Percentiles rank a stretch among this genome's conserved stretches.
These are phyloP conservation scores for Crocidura indochinensis DNA, from an alignment of 2,797 vertebrate genomes.

Conservation along the genomic window DNA sequence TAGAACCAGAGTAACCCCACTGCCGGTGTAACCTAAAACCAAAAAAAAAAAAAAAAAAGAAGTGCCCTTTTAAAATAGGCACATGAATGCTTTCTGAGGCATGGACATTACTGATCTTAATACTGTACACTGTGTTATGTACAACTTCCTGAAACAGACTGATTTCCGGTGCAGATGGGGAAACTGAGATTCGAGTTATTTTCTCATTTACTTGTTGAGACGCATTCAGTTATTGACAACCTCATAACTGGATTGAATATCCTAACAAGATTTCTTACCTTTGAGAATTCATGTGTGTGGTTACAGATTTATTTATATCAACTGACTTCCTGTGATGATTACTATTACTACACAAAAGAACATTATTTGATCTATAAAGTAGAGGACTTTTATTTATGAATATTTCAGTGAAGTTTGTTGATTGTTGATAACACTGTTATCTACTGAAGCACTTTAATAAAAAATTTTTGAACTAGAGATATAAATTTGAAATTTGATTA, in stretches of 20 bases:
- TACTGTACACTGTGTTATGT: slow-evolving; percentile 50
- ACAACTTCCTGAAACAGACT: slow-evolving; percentile 56
- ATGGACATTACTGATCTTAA: slow-evolving; percentile 65
- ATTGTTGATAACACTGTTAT: slow-evolving; percentile 68
- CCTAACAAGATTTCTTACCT: background rate
- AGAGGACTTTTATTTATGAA: slow-evolving; percentile 72
- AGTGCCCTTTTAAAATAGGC: slow-evolving; percentile 66
- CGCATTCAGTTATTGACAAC: slow-evolving; percentile 29
- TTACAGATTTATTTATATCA: slow-evolving; percentile 62
- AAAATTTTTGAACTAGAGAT: slow-evolving; percentile 70
- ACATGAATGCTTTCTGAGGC: slow-evolving; percentile 28
- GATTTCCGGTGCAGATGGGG: slow-evolving; percentile 53
- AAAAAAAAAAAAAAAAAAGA: slow-evolving; percentile 65
- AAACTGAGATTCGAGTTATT: slow-evolving; percentile 49
- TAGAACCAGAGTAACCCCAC: no score
- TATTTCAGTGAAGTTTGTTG: slow-evolving; percentile 66
- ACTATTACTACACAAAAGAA: slow-evolving; percentile 29
- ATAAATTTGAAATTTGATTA: slow-evolving; percentile 38
- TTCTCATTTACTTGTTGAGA: background rate
- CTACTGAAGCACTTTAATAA: slow-evolving; percentile 81
- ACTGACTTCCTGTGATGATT: background rate
- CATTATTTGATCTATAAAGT: slow-evolving; percentile 51
- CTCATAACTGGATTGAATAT: slow-evolving; percentile 25
- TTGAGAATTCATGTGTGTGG: background rate
- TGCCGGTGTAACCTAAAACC: no score